A percentile compares a stretch with the other conserved stretches of the same genome.
phyloP scores from a whole-genome alignment of 2,888 invertebrate species.

The Drosophila tanythrix region DNA sequence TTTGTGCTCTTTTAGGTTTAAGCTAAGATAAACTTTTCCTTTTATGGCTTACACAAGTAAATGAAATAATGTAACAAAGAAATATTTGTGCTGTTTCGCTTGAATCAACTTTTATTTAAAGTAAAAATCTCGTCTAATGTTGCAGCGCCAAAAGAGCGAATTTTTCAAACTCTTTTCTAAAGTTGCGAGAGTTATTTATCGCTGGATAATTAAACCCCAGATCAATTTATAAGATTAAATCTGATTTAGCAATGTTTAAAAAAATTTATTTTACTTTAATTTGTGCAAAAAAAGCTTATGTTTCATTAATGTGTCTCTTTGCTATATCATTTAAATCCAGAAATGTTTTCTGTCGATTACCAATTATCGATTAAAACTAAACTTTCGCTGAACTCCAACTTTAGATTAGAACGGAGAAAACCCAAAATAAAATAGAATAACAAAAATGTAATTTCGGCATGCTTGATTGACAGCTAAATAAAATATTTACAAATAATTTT shows the following conservation, averaged over 20 bases:
- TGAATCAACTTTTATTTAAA: slow-evolving; percentile 40
- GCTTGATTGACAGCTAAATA: slow-evolving; percentile 30
- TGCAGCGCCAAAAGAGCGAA: neutral
- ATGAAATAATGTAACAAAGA: slow-evolving; percentile 39
- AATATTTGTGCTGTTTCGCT: slow-evolving; percentile 53
- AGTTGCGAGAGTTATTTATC: slow-evolving; percentile 1
- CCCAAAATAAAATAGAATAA: slow-evolving; percentile 10
- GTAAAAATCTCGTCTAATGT: slow-evolving; percentile 30
- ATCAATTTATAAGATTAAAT: neutral
- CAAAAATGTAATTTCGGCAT: slow-evolving; percentile 25
- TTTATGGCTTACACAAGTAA: slow-evolving; percentile 47
- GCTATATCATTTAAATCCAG: neutral
- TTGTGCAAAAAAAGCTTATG: neutral
- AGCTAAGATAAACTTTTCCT: slow-evolving; percentile 51
- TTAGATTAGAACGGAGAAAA: slow-evolving; percentile 8
- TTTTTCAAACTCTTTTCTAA: slow-evolving; percentile 14
- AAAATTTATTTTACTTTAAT: slow-evolving; percentile 1
- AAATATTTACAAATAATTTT: slow-evolving; percentile 62
- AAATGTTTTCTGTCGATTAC: neutral
- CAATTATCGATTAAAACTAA: neutral
- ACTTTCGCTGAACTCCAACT: slow-evolving; percentile 17
- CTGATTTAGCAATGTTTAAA: neutral
- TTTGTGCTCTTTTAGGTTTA: slow-evolving; percentile 61
- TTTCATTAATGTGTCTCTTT: neutral
- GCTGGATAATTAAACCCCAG: neutral